Conservation (phyloP, 2,888 invertebrate species). For the Drosophila demipolita region DNA sequence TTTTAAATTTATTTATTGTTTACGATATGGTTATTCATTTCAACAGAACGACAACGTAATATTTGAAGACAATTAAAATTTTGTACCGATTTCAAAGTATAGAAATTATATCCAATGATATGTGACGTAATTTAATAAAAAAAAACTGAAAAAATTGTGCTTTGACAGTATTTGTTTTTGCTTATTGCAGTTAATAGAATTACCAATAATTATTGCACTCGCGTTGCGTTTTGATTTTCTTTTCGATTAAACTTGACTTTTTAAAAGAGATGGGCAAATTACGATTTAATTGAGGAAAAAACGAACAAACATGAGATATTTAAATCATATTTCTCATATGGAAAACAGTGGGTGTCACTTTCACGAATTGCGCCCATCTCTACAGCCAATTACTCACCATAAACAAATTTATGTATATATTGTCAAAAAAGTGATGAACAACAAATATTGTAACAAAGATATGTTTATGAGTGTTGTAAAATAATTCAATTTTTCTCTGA, state of each 20-base stretch:
- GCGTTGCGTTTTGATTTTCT: slow-evolving; percentile 65
- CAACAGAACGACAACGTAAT: slow-evolving; percentile 20
- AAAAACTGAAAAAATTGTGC: slow-evolving; percentile 13
- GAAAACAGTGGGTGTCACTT: no score
- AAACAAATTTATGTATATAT: slow-evolving; percentile 10
- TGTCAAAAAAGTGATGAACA: slow-evolving; percentile 33
- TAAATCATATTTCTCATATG: background rate
- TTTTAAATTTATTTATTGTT: slow-evolving; percentile 50
- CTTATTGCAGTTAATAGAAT: slow-evolving; percentile 41
- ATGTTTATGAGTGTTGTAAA: slow-evolving; percentile 56
- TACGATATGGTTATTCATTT: slow-evolving; percentile 71
- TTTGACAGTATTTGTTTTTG: slow-evolving; percentile 20
- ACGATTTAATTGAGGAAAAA: background rate
- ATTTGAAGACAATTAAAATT: slow-evolving; percentile 15
- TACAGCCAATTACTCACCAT: slow-evolving; percentile 9
- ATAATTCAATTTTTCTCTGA: slow-evolving; percentile 45
- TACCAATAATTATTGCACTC: slow-evolving; percentile 77
- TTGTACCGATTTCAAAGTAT: slow-evolving; percentile 37
- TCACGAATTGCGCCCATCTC: slow-evolving; percentile 6
- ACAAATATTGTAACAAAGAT: slow-evolving; percentile 66
- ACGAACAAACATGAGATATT: background rate
- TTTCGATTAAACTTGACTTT: slow-evolving; percentile 27
- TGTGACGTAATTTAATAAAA: slow-evolving; percentile 33
- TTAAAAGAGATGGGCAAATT: slow-evolving; percentile 5
- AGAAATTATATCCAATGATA: slow-evolving; percentile 51